Base-by-base conservation (phyloP, 2,888 invertebrate species). In the Kuschelorhynchus macadamiae region DNA sequence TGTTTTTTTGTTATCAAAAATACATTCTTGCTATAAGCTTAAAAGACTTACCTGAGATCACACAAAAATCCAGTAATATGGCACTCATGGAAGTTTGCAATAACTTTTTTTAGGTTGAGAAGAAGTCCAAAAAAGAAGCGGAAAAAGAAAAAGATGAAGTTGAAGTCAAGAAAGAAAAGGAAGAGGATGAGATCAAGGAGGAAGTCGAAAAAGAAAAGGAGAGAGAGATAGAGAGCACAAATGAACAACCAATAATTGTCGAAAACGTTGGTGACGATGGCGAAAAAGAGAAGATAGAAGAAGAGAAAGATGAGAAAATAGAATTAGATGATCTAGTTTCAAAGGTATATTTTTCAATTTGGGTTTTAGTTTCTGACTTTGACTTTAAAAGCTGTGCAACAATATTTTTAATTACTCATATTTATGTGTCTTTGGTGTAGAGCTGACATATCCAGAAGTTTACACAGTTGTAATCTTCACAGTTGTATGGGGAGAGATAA, bases 121-220 rank as follows among this genome's bases (percentile, higher is more conserved):
- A 64, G 11, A 47, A 49, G 46, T 17, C 65, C 47, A 56, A 52
- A 67, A 64, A 50, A 4, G 71, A 71, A 30, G 25, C 17, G 9
- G 61, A 62, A 25, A 47, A 49, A n/a, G 62, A 66, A 65, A 67
- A 67, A 44, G 33, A 36, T 21, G 20, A 60, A 20, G 18, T 60
- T 12, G 46, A 36, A 16, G 39, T 66, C 7, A 71, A 71, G 16
- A 56, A 68, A 12, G 70, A 67, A 36, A 55, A 67, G 8, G 67
- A 70, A 56, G 65, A 68, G 49, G 63, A 67, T 42, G 17, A 61
- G 9, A 68, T 73, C 14, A 71, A 69, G 55, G 42, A 47, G 11
- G 72, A 74, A 50, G 50, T 44, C 41, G 60, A 46, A 32, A 57
- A 46, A 18, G 18, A 49, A 30, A 33, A 18, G 21, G 64, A 71